Percentiles rank a stretch among this genome's conserved stretches.
phyloP scores from a whole-genome alignment of 1,140 invertebrate species.

The Agraylea sexmaculata region DNA sequence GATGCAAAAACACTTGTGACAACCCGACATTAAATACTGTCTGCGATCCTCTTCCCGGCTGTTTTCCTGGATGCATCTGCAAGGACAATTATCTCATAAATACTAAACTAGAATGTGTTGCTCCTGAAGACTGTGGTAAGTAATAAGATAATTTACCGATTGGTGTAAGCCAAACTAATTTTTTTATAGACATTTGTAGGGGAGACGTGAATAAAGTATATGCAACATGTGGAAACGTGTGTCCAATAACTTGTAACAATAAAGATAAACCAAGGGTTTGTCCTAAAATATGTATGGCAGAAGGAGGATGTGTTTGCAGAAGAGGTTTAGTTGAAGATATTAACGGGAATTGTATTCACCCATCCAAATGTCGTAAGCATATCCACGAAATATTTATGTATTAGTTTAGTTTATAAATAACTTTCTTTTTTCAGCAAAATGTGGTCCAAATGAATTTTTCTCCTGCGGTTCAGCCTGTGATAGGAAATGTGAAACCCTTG shows the following conservation, averaged over 20 bases:
- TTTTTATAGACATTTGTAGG: conserved; percentile 1
- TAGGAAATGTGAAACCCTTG: conserved; percentile 31
- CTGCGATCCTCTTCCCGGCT: no score
- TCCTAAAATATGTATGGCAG: background rate
- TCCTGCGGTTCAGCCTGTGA: conserved; percentile 30
- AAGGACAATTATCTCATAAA: background rate
- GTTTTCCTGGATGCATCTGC: no score
- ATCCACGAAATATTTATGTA: background rate
- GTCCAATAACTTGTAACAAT: conserved; percentile 3
- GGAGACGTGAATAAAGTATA: conserved; percentile 2
- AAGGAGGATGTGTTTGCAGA: conserved; percentile 9
- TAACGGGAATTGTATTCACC: conserved; percentile 5
- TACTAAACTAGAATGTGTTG: background rate
- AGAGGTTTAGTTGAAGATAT: conserved; percentile 7
- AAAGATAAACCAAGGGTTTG: background rate
- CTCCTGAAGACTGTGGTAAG: conserved; percentile 2
- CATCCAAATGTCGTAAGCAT: conserved; percentile 4
- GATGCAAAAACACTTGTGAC: no score
- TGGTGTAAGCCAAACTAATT: background rate
- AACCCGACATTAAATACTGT: no score
- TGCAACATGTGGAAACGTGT: background rate
- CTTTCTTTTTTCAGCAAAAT: conserved; percentile 2
- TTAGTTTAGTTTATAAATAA: background rate
- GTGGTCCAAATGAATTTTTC: conserved; percentile 28
- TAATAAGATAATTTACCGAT: background rate